Evolutionary conservation across 2,888 invertebrate genomes (phyloP).

Genomic region (Torymus texanus): DNA sequence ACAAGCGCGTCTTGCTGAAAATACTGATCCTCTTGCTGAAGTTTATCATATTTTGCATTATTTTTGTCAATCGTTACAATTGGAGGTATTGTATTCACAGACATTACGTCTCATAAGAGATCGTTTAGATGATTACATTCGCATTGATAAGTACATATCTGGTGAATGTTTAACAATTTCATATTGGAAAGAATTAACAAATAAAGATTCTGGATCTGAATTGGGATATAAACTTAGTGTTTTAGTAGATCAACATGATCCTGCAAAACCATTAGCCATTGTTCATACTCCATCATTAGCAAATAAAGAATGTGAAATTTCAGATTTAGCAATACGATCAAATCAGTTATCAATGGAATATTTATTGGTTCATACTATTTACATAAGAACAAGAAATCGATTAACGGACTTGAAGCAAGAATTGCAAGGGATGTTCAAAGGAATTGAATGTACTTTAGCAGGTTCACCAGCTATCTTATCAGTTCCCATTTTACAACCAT

Average conservation of each 20-base stretch:
- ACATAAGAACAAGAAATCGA: slow-evolving; percentile 91
- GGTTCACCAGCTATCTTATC: slow-evolving; percentile 96
- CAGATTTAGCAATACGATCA: slow-evolving; percentile 87
- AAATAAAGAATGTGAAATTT: slow-evolving; percentile 83
- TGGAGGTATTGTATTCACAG: slow-evolving; percentile 89
- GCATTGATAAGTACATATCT: slow-evolving; percentile 92
- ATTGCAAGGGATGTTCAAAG: slow-evolving; percentile 82
- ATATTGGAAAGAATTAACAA: slow-evolving; percentile 88
- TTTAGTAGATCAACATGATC: slow-evolving; percentile 89
- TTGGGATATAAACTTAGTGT: slow-evolving; percentile 91
- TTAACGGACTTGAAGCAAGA: slow-evolving; percentile 88
- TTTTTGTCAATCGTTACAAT: slow-evolving; percentile 95
- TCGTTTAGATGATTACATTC: slow-evolving; percentile 90
- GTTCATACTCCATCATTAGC: slow-evolving; percentile 83
- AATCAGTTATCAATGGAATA: slow-evolving; percentile 97
- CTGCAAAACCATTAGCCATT: slow-evolving; percentile 84
- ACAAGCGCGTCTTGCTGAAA: slow-evolving; percentile 91
- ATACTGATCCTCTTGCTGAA: slow-evolving; percentile 86
- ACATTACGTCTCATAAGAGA: slow-evolving; percentile 91
- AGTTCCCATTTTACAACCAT: slow-evolving; percentile 91
- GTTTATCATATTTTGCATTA: slow-evolving; percentile 90
- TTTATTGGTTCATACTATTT: slow-evolving; percentile 94
- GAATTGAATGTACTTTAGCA: slow-evolving; percentile 87
- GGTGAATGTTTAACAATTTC: slow-evolving; percentile 94
- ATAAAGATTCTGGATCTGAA: slow-evolving; percentile 87